phyloP scores from a whole-genome alignment of 2,888 invertebrate species.

The Harpalus rubripes region DNA sequence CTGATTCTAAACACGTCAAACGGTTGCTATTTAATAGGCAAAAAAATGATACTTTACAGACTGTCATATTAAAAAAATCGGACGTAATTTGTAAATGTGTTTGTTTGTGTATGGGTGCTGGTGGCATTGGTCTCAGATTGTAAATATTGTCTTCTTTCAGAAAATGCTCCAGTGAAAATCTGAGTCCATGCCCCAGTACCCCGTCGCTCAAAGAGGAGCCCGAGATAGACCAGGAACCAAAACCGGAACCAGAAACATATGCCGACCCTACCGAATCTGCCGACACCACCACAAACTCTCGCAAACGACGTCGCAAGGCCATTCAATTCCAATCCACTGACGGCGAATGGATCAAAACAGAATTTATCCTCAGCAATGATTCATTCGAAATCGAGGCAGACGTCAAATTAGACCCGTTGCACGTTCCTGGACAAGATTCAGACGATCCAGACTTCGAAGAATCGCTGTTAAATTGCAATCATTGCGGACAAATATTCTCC shows the following conservation, averaged over 20 bases:
- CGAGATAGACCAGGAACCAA: constrained; percentile 59
- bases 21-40: too few species aligned
- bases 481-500: constrained; percentile 72
- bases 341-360: constrained; percentile 68
- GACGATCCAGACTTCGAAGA: constrained; percentile 37
- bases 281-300: background rate
- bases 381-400: constrained; percentile 59
- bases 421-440: background rate
- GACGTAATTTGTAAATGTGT: too few species aligned
- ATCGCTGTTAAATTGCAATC: background rate
- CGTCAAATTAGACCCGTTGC: constrained; percentile 3
- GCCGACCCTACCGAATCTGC: too few species aligned
- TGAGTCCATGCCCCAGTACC: constrained; percentile 70
- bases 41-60: too few species aligned
- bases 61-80: too few species aligned
- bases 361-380: background rate
- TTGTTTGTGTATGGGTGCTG: too few species aligned
- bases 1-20: too few species aligned
- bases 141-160: constrained; percentile 16
- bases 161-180: constrained; percentile 69
- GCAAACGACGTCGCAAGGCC: constrained; percentile 16
- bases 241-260: background rate
- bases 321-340: constrained; percentile 51
- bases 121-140: constrained; percentile 69
- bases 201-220: background rate